These are phyloP conservation scores for Apolygus lucorum DNA, from an alignment of 1,140 invertebrate genomes.

Conservation along the genomic window DNA sequence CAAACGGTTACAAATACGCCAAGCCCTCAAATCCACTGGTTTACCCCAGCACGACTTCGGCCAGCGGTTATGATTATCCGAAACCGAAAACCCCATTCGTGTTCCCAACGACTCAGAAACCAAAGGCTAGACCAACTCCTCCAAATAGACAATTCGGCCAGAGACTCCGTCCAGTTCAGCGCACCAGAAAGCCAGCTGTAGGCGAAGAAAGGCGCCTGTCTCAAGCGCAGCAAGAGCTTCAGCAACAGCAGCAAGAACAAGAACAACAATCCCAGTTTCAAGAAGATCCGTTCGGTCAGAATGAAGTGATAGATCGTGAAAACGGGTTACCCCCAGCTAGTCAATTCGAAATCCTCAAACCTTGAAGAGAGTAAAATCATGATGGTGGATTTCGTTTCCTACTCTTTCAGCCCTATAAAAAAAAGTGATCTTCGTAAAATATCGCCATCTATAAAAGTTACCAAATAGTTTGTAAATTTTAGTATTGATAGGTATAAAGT, in stretches of 20 bases:
- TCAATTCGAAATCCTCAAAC: conserved; percentile 12
- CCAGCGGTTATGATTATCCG: conserved; percentile 4
- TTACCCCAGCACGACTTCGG: background rate
- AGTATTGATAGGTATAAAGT: too few species aligned
- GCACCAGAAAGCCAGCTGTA: background rate
- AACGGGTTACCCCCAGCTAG: background rate
- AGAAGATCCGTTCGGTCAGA: background rate
- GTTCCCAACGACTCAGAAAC: background rate
- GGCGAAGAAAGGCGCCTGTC: background rate
- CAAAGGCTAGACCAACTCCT: background rate
- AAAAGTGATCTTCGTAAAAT: too few species aligned
- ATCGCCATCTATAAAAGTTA: too few species aligned
- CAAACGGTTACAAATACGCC: conserved; percentile 3
- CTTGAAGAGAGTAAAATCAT: too few species aligned
- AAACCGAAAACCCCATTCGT: conserved; percentile 2
- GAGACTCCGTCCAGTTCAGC: background rate
- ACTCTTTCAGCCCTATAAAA: too few species aligned
- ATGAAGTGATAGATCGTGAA: background rate
- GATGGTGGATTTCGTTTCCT: too few species aligned
- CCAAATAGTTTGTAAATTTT: too few species aligned
- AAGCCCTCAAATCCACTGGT: background rate
- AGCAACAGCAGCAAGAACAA: background rate
- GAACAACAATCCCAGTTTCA: too few species aligned
- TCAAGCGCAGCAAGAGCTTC: background rate
- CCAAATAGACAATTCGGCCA: background rate